Percentiles rank a stretch among this genome's conserved stretches.
Conservation (phyloP, 2,888 invertebrate species). For the Lycocerus yunnanus region DNA sequence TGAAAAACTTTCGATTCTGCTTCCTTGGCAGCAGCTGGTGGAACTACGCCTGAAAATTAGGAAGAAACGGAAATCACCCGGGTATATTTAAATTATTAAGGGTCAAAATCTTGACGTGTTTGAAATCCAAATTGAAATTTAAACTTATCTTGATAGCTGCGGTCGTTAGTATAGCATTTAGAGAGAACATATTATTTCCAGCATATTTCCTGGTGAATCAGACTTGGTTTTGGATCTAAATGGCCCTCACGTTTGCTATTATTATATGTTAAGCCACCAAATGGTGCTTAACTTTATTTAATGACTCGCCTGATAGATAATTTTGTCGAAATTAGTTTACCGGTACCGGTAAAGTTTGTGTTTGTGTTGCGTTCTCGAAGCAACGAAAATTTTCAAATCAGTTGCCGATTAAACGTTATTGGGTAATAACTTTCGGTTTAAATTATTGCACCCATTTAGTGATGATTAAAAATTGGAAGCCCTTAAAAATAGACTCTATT, state of each 20-base stretch:
- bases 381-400: not conserved
- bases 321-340: not conserved
- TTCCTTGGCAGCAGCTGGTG: not conserved
- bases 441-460: not conserved
- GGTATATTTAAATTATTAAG: slow-evolving; percentile 1
- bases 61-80: not conserved
- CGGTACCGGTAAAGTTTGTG: not conserved
- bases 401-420: not conserved
- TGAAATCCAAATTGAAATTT: slow-evolving; percentile 7
- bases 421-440: not conserved
- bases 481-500: not conserved
- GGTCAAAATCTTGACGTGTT: not conserved
- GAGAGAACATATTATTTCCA: slow-evolving; percentile 35
- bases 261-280: slow-evolving; percentile 28
- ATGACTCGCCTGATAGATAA: slow-evolving; percentile 17
- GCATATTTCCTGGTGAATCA: slow-evolving; percentile 34
- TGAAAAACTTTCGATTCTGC: too few species aligned
- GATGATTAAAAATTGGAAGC: not conserved
- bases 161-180: slow-evolving; percentile 31
- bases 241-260: slow-evolving; percentile 28
- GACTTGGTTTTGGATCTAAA: slow-evolving; percentile 28
- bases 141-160: slow-evolving; percentile 31
- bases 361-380: not conserved
- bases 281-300: slow-evolving; percentile 27
- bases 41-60: slow-evolving; percentile 1